Evolutionary conservation across 2,113 vertebrate genomes (phyloP).

Genomic region (Pelodiscus sinensis): DNA sequence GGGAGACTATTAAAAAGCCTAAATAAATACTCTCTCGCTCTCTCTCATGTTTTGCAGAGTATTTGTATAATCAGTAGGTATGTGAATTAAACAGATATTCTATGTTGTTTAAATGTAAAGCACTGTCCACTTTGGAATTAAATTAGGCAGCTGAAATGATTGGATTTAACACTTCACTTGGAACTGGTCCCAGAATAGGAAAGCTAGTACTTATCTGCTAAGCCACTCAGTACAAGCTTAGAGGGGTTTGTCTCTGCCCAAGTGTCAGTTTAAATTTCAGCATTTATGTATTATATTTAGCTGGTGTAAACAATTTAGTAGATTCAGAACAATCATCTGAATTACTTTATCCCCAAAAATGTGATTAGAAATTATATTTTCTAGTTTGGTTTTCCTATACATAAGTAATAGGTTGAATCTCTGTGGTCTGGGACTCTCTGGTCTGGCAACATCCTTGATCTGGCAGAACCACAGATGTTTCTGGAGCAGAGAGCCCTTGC

Average conservation of each 20-base stretch:
- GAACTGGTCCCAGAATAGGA: constrained; percentile 70
- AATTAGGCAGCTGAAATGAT: constrained; percentile 21
- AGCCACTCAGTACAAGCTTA: constrained; percentile 69
- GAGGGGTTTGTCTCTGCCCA: constrained; percentile 65
- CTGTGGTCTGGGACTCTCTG: too few species aligned
- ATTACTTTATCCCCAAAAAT: neutral
- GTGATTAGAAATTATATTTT: constrained; percentile 29
- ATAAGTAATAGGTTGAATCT: neutral
- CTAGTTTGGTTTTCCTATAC: neutral
- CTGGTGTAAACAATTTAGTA: constrained; percentile 24
- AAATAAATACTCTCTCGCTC: neutral
- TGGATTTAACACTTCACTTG: constrained; percentile 52
- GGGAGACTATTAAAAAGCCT: neutral
- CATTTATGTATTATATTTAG: constrained; percentile 60
- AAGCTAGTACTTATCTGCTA: constrained; percentile 64
- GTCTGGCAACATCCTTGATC: too few species aligned
- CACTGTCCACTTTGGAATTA: constrained; percentile 34
- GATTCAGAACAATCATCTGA: constrained; percentile 14
- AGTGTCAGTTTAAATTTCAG: constrained; percentile 69
- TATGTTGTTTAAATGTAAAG: neutral
- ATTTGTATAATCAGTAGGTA: neutral
- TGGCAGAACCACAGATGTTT: too few species aligned
- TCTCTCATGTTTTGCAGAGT: rapidly evolving
- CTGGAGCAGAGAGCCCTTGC: too few species aligned
- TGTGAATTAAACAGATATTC: neutral